A percentile compares a stretch with the other conserved stretches of the same genome.
phyloP scores from a whole-genome alignment of 2,797 vertebrate species.

The Podarcis siculus region DNA sequence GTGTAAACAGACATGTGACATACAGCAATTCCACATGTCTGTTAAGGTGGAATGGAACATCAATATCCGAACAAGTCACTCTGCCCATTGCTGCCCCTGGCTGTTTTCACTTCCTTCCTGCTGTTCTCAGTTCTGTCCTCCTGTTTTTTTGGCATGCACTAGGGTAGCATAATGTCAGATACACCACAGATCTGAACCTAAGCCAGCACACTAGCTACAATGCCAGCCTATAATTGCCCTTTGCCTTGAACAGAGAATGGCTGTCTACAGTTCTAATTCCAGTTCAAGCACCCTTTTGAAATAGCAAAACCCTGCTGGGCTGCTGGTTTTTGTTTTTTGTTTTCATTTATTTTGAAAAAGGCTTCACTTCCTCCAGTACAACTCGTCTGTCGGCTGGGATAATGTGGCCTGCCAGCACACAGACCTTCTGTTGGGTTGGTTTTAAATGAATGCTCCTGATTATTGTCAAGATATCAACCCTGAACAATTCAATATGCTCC shows the following conservation, averaged over 20 bases:
- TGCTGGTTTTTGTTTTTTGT: neutral
- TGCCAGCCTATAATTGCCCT: neutral
- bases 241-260: neutral
- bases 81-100: neutral
- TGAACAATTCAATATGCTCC: neutral
- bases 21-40: no score
- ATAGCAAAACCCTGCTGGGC: neutral
- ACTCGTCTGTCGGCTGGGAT: neutral
- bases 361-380: neutral
- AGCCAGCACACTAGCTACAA: neutral
- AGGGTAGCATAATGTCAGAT: neutral
- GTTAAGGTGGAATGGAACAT: no score
- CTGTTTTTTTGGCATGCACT: neutral
- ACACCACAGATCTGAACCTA: neutral
- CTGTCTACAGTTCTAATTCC: neutral
- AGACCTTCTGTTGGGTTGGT: neutral
- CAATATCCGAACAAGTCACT: no score
- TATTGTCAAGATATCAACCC: neutral
- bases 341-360: neutral
- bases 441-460: slow-evolving; percentile 2
- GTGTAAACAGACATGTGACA: no score
- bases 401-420: neutral
- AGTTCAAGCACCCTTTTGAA: neutral
- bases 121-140: neutral
- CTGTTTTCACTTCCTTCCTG: neutral